Evolutionary conservation across 2,888 invertebrate species (phyloP), one percentile per base, ranked within the genome.

Genomic region (Junonia oenone): DNA sequence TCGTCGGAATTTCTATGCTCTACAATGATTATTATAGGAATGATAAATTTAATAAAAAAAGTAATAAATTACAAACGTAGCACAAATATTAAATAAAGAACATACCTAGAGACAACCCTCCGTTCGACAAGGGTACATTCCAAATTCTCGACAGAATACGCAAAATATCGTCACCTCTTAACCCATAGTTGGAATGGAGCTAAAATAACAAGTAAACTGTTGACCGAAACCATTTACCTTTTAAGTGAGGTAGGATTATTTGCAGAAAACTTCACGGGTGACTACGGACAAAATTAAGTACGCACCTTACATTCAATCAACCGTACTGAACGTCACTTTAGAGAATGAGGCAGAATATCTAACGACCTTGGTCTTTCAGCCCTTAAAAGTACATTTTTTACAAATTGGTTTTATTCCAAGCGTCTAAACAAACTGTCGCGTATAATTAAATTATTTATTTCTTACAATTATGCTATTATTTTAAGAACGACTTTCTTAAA

Each of bases 201-300:
- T 43, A 6, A 26, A 43, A 26, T 43, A 43, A 11, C 38, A 38
- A 26, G 22, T 22, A 13, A 43, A 43, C 13, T 43, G 43, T 43
- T 43, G 43, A 43, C 43, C 26, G 43, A 22, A 26, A 2, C 43
- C 46, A 26, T 40, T 11, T 31, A 40, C 19, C 46, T 31, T 47
- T 8, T 52, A 35, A 45, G 45, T 31, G 46, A 40, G 26, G 43
- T 38, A 13, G 15, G 38, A 54, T 15, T 48, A 19, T 43, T 54
- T 54, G 47, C 40, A 48, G 40, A 43, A 54, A 33, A 48, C 54
- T 54, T 43, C 48, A 54, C 33, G 11, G 45, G 45, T 27, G 40
- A 46, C 50, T 50, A 46, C 38, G 49, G 31, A 47, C 26, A 43
- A 59, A 59, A 54, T 56, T 47, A 45, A 40, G 43, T 26, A 43